Evolutionary conservation across 1,140 invertebrate species (phyloP).

Genomic region (Dreissena polymorpha): DNA sequence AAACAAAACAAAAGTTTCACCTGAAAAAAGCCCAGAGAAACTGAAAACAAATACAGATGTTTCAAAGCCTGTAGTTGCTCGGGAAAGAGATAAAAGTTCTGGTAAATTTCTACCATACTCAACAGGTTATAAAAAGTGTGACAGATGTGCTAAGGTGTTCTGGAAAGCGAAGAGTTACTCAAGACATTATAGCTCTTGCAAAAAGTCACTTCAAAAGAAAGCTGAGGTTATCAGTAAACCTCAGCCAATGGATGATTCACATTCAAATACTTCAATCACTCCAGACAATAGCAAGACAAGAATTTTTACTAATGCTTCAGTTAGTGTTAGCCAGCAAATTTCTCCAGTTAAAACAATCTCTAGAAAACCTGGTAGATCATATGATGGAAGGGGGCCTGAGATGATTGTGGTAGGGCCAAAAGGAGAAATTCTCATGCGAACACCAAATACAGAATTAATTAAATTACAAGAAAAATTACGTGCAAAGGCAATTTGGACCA

Average conservation of each 20-base stretch:
- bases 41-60: constrained; percentile 1
- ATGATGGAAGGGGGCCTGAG: background rate
- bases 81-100: background rate
- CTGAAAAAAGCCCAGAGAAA: constrained; percentile 24
- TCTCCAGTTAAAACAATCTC: too few species aligned
- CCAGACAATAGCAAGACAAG: too few species aligned
- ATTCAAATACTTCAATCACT: too few species aligned
- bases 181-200: constrained; percentile 21
- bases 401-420: background rate
- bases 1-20: constrained; percentile 74
- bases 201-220: background rate
- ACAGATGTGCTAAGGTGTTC: constrained; percentile 59
- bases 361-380: too few species aligned
- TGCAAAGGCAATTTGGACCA: constrained; percentile 4
- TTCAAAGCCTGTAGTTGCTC: too few species aligned
- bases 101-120: constrained; percentile 20
- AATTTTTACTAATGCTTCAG: too few species aligned
- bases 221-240: too few species aligned
- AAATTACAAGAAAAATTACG: constrained; percentile 33
- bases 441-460: background rate
- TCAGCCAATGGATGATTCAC: too few species aligned
- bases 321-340: too few species aligned
- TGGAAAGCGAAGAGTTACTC: constrained; percentile 57
- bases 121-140: constrained; percentile 52
- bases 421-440: constrained; percentile 5